These are phyloP conservation scores for Lydus trimaculatus DNA, from an alignment of 2,888 invertebrate genomes.

Conservation along the genomic window DNA sequence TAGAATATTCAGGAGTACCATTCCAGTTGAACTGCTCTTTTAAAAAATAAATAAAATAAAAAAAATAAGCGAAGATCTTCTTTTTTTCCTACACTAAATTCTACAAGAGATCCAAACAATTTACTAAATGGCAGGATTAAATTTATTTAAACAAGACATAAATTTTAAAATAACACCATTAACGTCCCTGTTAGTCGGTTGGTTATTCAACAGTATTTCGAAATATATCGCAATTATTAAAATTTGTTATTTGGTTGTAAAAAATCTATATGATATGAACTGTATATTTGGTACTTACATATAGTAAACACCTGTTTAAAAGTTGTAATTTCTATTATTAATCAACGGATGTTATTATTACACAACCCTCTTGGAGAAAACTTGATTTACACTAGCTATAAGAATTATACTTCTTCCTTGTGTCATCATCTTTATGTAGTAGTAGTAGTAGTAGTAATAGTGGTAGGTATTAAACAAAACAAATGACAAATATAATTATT, in stretches of 20 bases:
- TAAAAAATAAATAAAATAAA: too few relatives aligned
- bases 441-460: too few relatives aligned
- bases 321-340: too few relatives aligned
- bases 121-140: constrained; percentile 4
- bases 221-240: neutral
- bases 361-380: neutral
- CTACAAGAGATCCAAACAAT: neutral
- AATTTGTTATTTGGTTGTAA: neutral
- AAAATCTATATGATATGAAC: too few relatives aligned
- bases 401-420: neutral
- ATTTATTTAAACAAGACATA: constrained; percentile 5
- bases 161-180: constrained; percentile 5
- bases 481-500: neutral
- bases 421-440: neutral
- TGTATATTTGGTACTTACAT: too few relatives aligned
- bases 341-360: neutral
- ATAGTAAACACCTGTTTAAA: too few relatives aligned
- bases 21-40: neutral
- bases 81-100: neutral
- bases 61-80: neutral
- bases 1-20: neutral
- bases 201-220: neutral
- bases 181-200: neutral
- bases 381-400: neutral
- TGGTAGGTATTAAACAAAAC: neutral